Base-by-base conservation (phyloP, 2,797 vertebrate genomes). In the Coluber constrictor region DNA sequence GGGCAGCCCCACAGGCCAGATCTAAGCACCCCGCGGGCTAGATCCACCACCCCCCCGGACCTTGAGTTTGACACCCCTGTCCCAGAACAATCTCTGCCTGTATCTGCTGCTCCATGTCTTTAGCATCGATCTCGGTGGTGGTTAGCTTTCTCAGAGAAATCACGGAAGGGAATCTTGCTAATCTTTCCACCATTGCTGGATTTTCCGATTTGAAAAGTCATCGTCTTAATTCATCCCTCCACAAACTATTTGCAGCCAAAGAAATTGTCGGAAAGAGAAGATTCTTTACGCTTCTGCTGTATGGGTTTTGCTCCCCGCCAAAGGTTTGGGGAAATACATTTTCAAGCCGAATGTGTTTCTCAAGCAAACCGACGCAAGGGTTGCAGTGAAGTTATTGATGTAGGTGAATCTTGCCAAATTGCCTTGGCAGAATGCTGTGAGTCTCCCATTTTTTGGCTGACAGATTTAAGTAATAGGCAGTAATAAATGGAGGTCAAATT, bases 401-500 rank as follows among this genome's bases (percentile, higher is more conserved):
- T 93, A 66, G 94, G 90, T 60, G 29, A 47, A 32, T 60, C 29
- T 93, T 51, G 20, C 87, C 91, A 0, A 16, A 18, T 43, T 95
- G 70, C 10, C 8, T 59, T 57, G 61, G 54, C 83, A 92, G 37
- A 7, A 0, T 4, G 0, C 1, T 10, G 86, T 43, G 61, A 91
- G 57, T 2, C 29, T 7, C 47, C 54, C 89, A 0, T 27, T 54
- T 74, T 89, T 63, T 25, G 87, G 37, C n/a, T 91, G 70, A 12
- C 57, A 47, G 32, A 57, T 94, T 92, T 32, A 9, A 0, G 0
- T 79, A 55, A 18, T 90, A 74, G 88, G 12, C 18, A 54, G 88
- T 7, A 90, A 37, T 18, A 3, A 11, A 7, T 59, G 0, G 70
- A 56, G 1, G 0, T 0, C 9, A 4, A 4, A 57, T 89, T 91